A percentile compares a stretch with the other conserved stretches of the same genome.
Evolutionary conservation across 1,140 invertebrate species (phyloP).

Genomic region (Agrypnia vestita): DNA sequence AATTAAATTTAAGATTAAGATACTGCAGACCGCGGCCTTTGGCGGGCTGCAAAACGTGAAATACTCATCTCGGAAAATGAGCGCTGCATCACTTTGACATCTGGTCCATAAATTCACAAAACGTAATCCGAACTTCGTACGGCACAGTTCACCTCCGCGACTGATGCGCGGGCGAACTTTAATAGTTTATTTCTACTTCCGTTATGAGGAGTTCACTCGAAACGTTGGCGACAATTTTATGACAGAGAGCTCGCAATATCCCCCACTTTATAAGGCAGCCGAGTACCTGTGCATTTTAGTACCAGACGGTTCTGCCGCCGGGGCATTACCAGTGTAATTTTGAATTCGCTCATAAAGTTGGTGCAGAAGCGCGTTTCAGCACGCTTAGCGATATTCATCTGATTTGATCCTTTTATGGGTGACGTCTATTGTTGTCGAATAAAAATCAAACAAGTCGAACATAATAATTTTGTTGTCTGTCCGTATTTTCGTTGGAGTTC

Average conservation of each 20-base stretch:
- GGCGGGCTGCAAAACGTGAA: no score
- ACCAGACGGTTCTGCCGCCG: neutral
- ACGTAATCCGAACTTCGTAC: constrained; percentile 5
- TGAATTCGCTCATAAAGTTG: constrained; percentile 18
- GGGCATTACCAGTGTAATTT: constrained; percentile 18
- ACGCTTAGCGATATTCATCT: no score
- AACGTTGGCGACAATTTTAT: constrained; percentile 7
- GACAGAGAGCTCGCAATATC: constrained; percentile 28
- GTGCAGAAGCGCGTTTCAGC: no score
- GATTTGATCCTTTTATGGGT: no score
- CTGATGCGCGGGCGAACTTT: constrained; percentile 14
- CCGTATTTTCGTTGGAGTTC: no score
- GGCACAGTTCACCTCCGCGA: neutral
- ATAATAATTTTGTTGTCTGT: no score
- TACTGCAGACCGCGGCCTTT: no score
- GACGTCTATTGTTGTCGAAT: no score
- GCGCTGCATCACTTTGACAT: no score
- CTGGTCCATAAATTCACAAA: neutral
- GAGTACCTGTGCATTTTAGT: neutral
- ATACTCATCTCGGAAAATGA: no score
- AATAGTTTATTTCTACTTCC: constrained; percentile 6
- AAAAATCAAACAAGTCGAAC: no score
- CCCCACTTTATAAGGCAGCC: neutral
- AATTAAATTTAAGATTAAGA: no score
- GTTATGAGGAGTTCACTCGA: neutral